Percentiles rank a stretch among this genome's conserved stretches.
phyloP scores from a whole-genome alignment of 30 jellyfish, hydroid and myxozoan species.

The Aurelia aurita region DNA sequence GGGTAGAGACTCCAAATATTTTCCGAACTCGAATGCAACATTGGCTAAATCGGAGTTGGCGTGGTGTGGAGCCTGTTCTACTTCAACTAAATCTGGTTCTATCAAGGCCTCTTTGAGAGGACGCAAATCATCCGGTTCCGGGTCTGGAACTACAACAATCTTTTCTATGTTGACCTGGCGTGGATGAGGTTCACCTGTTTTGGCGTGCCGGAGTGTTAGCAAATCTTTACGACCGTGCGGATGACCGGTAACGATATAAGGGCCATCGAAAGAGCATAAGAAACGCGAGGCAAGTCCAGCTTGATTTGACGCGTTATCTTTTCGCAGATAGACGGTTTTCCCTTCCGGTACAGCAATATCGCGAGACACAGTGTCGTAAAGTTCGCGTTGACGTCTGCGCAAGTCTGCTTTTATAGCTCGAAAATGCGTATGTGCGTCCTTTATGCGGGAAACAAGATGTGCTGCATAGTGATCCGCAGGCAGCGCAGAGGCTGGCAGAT shows the following conservation, averaged over 20 bases:
- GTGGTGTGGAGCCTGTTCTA: not conserved
- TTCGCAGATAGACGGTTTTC: conserved; percentile 6
- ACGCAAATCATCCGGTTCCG: conserved; percentile 1
- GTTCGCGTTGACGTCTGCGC: conserved; percentile 33
- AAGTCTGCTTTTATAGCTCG: not conserved
- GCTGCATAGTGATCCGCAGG: conserved; percentile 10
- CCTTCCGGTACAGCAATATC: conserved; percentile 7
- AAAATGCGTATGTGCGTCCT: conserved; percentile 6
- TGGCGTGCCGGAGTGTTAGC: conserved; percentile 6
- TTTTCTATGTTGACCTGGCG: conserved; percentile 21
- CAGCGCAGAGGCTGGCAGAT: too few relatives aligned
- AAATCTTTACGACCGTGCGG: conserved; percentile 2
- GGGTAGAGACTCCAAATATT: not conserved
- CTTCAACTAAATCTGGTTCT: not conserved
- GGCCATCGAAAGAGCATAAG: not conserved
- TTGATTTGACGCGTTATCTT: not conserved
- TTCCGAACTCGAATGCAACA: conserved; percentile 1
- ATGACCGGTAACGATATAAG: not conserved
- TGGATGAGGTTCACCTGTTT: not conserved
- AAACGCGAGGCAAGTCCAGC: conserved; percentile 26
- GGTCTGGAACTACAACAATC: conserved; percentile 12
- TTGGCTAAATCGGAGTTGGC: not conserved
- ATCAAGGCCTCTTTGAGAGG: not conserved
- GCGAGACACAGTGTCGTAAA: conserved; percentile 8
- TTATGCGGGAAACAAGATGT: not conserved